A percentile compares a stretch with the other conserved stretches of the same genome.
phyloP scores from a whole-genome alignment of 2,888 invertebrate species.

The Parnassius smintheus region DNA sequence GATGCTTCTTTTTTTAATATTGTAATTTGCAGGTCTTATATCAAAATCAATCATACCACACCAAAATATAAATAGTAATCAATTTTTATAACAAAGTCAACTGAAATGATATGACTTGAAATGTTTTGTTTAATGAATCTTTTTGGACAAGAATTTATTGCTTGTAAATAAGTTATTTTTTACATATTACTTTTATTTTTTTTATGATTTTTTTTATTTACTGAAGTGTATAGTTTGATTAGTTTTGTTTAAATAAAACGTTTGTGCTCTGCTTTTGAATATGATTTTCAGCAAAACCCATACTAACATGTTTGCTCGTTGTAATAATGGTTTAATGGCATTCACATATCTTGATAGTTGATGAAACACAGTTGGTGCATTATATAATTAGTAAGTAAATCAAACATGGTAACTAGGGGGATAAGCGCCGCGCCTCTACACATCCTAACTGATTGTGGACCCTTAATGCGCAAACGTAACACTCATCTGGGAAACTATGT shows the following conservation, averaged over 20 bases:
- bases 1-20: constrained; percentile 11
- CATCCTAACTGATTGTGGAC: too few relatives aligned
- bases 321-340: too few relatives aligned
- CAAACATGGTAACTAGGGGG: too few relatives aligned
- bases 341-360: too few relatives aligned
- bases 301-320: too few relatives aligned
- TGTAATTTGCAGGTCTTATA: constrained; percentile 8
- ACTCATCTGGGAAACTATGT: too few relatives aligned
- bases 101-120: background rate
- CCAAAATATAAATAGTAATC: background rate
- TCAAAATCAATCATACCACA: constrained; percentile 5
- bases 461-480: too few relatives aligned
- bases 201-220: constrained; percentile 55
- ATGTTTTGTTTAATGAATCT: constrained; percentile 19
- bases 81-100: background rate
- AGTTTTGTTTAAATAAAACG: constrained; percentile 42
- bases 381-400: too few relatives aligned
- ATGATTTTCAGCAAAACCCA: constrained; percentile 21
- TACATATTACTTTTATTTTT: constrained; percentile 65
- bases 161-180: constrained; percentile 72
- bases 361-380: too few relatives aligned
- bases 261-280: constrained; percentile 37
- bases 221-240: constrained; percentile 62
- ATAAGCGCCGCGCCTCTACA: too few relatives aligned
- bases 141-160: constrained; percentile 39